Base-by-base conservation (phyloP, 2,113 vertebrate species). In the Petrocephalus microphthalmus region DNA sequence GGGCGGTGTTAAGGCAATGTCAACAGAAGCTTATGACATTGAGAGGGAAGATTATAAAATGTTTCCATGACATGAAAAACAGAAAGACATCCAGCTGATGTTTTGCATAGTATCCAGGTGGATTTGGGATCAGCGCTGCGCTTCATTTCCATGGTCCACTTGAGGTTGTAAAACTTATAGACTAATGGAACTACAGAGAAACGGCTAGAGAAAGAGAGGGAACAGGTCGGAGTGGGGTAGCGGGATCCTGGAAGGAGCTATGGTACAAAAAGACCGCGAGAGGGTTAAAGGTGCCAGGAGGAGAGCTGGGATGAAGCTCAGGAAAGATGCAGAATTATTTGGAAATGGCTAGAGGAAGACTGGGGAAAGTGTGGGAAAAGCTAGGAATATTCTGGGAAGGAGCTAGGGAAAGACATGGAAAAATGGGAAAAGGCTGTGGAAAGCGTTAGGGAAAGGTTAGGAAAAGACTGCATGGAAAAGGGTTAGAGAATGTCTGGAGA, bases 1-100 rank as follows among this genome's bases (percentile, higher is more conserved):
- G 86, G 74, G 83, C 89, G 89, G 54, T 88, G 86, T 88, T 87
- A 92, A 91, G 84, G 90, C 87, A 88, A 91, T 88, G 85, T 64
- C 83, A 84, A 57, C 33, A 52, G 88, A 47, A 42, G 5, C 74
- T 25, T 49, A 47, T 91, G 89, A 82, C 90, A 92, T 86, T 89
- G 89, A 91, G 91, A n/a, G 25, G 29, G 52, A 85, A 85, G 45
- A 83, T 83, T 45, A 49, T 83, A n/a, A 83, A 83, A 45, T 47
- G 45, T 83, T 83, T 45, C 37, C 19, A n/a, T 45, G 78, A 83
- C 37, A 83, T 83, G n/a, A 19, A 49, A 83, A 81, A 83, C 45
- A 83, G 19, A 82, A 47, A 3, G 20, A 6, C 45, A 22, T 82
- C 20, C 37, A 22, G 42, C 37, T 45, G 42, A 82, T 82, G 11